These are phyloP conservation scores for Drosophila chauvacae DNA, from an alignment of 1,140 invertebrate genomes.

Conservation along the genomic window DNA sequence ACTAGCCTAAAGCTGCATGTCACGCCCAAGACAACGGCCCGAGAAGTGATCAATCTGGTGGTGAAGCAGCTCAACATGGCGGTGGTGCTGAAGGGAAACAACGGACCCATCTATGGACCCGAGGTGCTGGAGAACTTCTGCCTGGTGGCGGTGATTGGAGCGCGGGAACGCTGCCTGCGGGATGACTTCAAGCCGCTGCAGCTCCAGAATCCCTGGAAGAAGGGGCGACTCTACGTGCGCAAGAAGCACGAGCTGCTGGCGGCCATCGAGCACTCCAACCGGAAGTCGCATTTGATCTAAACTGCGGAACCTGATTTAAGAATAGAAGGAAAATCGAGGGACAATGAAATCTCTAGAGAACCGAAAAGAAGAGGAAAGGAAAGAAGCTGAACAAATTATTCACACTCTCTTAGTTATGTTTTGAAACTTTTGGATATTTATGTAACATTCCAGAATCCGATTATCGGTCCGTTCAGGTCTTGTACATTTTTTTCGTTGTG, in stretches of 20 bases:
- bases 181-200: slow-evolving; percentile 97
- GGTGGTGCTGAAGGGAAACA: slow-evolving; percentile 90
- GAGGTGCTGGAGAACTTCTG: slow-evolving; percentile 94
- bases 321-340: background rate
- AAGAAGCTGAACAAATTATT: slow-evolving; percentile 11
- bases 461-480: slow-evolving; percentile 3
- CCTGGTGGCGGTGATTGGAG: slow-evolving; percentile 96
- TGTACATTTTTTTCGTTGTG: slow-evolving; percentile 45
- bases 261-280: slow-evolving; percentile 93
- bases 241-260: slow-evolving; percentile 95
- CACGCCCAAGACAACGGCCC: slow-evolving; percentile 93
- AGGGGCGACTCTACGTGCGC: slow-evolving; percentile 95
- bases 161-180: slow-evolving; percentile 94
- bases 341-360: slow-evolving; percentile 17
- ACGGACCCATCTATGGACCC: slow-evolving; percentile 93
- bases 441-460: slow-evolving; percentile 1
- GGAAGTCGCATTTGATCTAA: slow-evolving; percentile 86
- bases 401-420: background rate
- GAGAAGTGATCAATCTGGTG: slow-evolving; percentile 97
- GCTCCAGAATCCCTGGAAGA: slow-evolving; percentile 97
- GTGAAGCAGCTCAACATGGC: slow-evolving; percentile 97
- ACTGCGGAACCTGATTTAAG: background rate
- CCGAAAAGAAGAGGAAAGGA: background rate
- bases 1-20: slow-evolving; percentile 97
- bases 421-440: slow-evolving; percentile 11